phyloP scores from a whole-genome alignment of 2,113 vertebrate species.

The Odocoileus hemionus region DNA sequence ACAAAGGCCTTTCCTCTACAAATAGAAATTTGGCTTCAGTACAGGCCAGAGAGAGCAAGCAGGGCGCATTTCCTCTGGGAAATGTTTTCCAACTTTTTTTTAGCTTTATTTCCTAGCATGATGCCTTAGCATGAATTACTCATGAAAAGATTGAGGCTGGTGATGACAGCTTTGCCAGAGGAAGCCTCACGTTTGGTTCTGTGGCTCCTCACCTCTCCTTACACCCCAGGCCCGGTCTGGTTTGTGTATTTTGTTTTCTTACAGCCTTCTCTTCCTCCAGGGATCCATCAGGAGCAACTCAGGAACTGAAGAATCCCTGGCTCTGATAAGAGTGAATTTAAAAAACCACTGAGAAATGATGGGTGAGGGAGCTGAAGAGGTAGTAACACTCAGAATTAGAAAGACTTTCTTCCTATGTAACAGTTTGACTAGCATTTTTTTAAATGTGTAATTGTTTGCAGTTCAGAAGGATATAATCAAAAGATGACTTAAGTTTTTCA shows the following conservation, averaged over 20 bases:
- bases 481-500: background rate
- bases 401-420: background rate
- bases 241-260: background rate
- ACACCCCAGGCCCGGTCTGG: background rate
- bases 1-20: constrained; percentile 76
- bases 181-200: fast-evolving
- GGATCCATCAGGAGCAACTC: background rate
- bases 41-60: constrained; percentile 40
- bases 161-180: background rate
- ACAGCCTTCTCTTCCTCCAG: background rate
- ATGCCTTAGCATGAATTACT: background rate
- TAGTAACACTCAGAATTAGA: background rate
- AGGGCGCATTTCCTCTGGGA: constrained; percentile 61
- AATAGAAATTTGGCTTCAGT: constrained; percentile 75
- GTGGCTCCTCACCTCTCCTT: background rate
- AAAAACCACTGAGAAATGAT: background rate
- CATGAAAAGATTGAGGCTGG: constrained; percentile 1
- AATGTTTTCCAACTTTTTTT: constrained; percentile 32
- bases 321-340: background rate
- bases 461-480: background rate
- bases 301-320: background rate
- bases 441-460: background rate
- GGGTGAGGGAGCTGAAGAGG: fast-evolving
- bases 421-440: background rate
- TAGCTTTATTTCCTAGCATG: background rate